phyloP scores from a whole-genome alignment of 2,113 vertebrate genomes.

The Muntiacus muntjak region DNA sequence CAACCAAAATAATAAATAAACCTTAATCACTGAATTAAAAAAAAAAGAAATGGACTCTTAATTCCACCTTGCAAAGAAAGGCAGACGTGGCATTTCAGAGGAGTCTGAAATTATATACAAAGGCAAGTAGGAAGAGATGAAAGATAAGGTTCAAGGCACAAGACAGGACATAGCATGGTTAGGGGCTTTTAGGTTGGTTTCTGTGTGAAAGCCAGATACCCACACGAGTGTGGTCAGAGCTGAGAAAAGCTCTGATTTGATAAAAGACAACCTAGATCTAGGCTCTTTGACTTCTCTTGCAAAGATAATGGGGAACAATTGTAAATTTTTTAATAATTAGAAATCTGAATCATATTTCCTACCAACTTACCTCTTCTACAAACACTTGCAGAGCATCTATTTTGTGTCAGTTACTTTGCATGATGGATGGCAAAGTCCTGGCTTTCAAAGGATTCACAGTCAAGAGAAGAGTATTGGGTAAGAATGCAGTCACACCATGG shows the following conservation, averaged over 20 bases:
- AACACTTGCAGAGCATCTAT: accelerated
- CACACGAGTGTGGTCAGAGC: not conserved
- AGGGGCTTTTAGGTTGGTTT: not conserved
- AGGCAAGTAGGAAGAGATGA: not conserved
- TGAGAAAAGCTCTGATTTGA: not conserved
- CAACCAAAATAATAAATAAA: not conserved
- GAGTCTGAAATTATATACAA: not conserved
- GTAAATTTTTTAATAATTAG: not conserved
- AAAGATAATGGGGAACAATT: not conserved
- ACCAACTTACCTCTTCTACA: not conserved
- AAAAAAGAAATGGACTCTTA: not conserved
- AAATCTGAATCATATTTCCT: not conserved
- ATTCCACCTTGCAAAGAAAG: not conserved
- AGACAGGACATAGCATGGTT: not conserved
- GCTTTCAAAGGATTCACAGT: not conserved
- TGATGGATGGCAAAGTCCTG: not conserved
- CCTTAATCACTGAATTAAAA: not conserved
- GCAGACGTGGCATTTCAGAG: not conserved
- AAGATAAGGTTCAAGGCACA: not conserved
- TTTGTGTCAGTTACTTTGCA: not conserved
- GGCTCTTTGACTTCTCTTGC: not conserved
- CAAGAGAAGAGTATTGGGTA: not conserved
- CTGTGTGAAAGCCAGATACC: not conserved
- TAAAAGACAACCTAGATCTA: not conserved
- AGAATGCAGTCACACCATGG: not conserved